Conservation (phyloP, 2,888 invertebrate genomes). For the Bombyx huttoni region DNA sequence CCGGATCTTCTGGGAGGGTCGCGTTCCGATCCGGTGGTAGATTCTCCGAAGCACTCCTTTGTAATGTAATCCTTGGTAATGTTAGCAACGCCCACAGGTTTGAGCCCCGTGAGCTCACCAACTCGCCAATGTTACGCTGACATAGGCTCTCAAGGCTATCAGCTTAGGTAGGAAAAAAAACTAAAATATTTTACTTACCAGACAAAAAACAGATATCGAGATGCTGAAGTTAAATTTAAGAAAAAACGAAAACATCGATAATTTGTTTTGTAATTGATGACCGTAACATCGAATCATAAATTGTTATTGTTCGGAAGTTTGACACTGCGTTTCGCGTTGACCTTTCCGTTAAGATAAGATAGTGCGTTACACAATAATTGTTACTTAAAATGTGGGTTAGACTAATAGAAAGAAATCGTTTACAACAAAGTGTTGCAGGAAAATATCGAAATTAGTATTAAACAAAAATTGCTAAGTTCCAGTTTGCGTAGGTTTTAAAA, state of each 20-base stretch:
- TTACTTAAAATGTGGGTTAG: slow-evolving; percentile 22
- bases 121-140: too few species aligned
- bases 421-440: neutral
- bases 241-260: neutral
- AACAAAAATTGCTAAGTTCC: too few species aligned
- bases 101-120: too few species aligned
- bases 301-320: slow-evolving; percentile 45
- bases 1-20: too few species aligned
- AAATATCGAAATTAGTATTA: neutral
- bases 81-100: too few species aligned
- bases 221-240: neutral
- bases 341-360: slow-evolving; percentile 65
- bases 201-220: neutral
- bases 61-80: too few species aligned
- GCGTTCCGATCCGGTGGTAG: too few species aligned
- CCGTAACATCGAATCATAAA: slow-evolving; percentile 11
- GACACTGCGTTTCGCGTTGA: slow-evolving; percentile 44
- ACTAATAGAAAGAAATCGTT: slow-evolving; percentile 25
- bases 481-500: too few species aligned
- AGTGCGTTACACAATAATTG: slow-evolving; percentile 37
- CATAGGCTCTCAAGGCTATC: too few species aligned
- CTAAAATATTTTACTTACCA: neutral
- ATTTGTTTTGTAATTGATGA: neutral
- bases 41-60: too few species aligned
- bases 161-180: too few species aligned